Conservation (phyloP, 2,888 invertebrate genomes). For the Neoscelio sp. region DNA sequence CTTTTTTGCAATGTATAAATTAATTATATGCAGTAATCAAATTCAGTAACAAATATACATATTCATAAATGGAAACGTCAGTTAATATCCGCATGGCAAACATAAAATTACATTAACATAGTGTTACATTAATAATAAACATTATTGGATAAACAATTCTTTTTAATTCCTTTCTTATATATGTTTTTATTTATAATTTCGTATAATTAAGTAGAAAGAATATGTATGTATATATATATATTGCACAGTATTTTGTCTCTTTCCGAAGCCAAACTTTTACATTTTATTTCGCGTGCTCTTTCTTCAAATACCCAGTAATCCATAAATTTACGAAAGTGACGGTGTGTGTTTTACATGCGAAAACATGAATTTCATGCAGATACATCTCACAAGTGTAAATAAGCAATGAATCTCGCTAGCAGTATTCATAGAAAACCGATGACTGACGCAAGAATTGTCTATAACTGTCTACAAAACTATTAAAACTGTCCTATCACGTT, state of each 20-base stretch:
- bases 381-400: conserved; percentile 52
- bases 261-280: not conserved
- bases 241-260: no score
- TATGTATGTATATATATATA: no score
- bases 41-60: not conserved
- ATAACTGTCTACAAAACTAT: conserved; percentile 2
- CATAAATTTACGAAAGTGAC: conserved; percentile 17
- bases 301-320: not conserved
- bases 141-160: no score
- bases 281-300: not conserved
- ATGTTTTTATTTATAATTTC: no score
- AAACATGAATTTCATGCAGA: conserved; percentile 52
- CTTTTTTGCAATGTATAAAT: conserved; percentile 30
- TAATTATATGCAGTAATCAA: conserved; percentile 24
- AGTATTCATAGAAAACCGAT: conserved; percentile 19
- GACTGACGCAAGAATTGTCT: not conserved
- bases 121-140: not conserved
- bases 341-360: conserved; percentile 19
- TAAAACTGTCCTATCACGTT: conserved; percentile 6
- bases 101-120: conserved; percentile 7
- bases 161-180: no score
- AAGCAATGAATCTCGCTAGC: conserved; percentile 47
- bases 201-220: no score
- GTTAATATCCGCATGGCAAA: not conserved
- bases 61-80: conserved; percentile 5